Base-by-base conservation (phyloP, 30 jellyfish, hydroid and myxozoan genomes). In the Aurelia sp. region DNA sequence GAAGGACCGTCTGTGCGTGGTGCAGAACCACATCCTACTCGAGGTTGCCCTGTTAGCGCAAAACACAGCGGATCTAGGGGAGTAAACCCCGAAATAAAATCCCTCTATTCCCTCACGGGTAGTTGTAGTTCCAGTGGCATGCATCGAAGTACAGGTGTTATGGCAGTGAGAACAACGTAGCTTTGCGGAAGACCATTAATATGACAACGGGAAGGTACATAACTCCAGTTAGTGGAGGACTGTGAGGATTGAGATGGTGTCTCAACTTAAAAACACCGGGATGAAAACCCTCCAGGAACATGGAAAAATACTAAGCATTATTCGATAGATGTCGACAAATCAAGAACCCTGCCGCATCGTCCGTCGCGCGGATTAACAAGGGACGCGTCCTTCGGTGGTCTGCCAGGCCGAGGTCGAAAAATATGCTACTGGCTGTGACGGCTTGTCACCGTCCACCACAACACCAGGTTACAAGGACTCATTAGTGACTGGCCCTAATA, bases 351-450 rank as follows among this genome's bases (percentile, higher is more conserved):
- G 27, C 84, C 73, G 76, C 84, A 73, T 48, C 73, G 71, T 31
- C 19, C 22, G 73, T 40, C 2, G 22, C 84, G 73, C 84, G 4
- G 73, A 11, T 73, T 2, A 70, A 70, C 67, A 40, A 48, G 84
- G 84, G 50, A 74, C 71, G 73, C 73, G 74, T 73, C 84, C 84
- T 76, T 73, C 84, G 50, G 84, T 53, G 63, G 31, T 21, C 66
- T 37, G 10, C 73, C 84, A 73, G 73, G 84, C 84, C 50, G 84
- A 53, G 84, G 84, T 73, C 78, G 76, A 73, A 73, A 73, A 73
- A n/a, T 73, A 57, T 73, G 50, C 73, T 27, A 73, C 84, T 73
- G 84, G 65, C 2, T 53, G 65, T 53, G 65, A 18, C 2, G 19
- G 65, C 19, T 0, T 53, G 65, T 53, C 65, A 18, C 65, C 19